These are phyloP conservation scores for Oikopleura dioica DNA, from an alignment of 23 tunicate genomes.

Conservation along the genomic window DNA sequence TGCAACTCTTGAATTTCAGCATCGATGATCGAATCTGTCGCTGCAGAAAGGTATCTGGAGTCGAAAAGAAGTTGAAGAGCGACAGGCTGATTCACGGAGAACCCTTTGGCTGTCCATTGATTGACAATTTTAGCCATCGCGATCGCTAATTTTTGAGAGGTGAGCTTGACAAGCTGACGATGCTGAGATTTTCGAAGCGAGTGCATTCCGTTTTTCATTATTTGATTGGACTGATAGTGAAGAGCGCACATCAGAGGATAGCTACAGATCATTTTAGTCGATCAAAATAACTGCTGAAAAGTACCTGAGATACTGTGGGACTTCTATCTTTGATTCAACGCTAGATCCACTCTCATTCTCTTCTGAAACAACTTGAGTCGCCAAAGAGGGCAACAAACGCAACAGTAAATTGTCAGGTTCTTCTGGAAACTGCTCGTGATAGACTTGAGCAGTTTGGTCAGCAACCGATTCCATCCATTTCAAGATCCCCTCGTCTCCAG, in stretches of 20 bases:
- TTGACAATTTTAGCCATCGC: no score
- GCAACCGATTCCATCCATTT: background rate
- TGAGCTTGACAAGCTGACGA: conserved; percentile 4
- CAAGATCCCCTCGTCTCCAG: background rate
- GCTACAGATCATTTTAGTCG: background rate
- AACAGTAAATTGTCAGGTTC: background rate
- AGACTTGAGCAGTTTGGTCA: background rate
- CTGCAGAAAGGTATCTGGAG: background rate
- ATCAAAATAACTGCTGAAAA: background rate
- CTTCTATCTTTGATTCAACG: background rate
- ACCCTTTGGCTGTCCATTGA: no score
- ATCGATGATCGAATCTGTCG: background rate
- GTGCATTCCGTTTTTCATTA: background rate
- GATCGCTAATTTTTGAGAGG: no score
- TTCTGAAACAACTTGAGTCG: background rate
- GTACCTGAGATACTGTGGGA: conserved; percentile 8
- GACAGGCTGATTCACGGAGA: no score
- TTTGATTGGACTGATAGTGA: background rate
- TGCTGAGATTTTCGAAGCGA: background rate
- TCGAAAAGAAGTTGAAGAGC: conserved; percentile 6
- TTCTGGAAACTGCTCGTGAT: background rate
- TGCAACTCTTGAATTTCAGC: background rate
- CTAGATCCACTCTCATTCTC: background rate
- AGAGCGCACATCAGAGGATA: background rate
- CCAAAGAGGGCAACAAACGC: background rate